Conservation (phyloP, 2,797 vertebrate species). For the Chrosomus eos region DNA sequence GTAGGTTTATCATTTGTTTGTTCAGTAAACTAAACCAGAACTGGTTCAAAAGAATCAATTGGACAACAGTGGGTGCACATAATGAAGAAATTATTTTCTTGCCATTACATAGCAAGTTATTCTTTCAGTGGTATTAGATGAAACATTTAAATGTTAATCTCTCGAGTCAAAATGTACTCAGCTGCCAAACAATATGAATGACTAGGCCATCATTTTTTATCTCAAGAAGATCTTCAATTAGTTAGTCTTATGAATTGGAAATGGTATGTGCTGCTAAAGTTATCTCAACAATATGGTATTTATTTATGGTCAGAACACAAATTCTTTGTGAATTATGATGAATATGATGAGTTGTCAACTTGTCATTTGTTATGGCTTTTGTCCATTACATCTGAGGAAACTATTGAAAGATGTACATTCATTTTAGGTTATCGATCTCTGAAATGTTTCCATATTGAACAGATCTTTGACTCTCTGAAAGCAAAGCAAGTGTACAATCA, state of each 20-base stretch:
- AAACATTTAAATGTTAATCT: slow-evolving; percentile 9
- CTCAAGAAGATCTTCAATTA: slow-evolving; percentile 25
- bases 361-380: background rate
- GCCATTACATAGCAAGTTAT: background rate
- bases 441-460: background rate
- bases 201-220: background rate
- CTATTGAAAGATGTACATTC: background rate
- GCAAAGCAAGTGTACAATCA: slow-evolving; percentile 64
- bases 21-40: background rate
- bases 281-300: background rate
- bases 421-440: background rate
- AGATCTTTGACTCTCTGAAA: slow-evolving; percentile 30
- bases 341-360: background rate
- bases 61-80: background rate
- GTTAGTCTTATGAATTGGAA: slow-evolving; percentile 8
- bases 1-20: background rate
- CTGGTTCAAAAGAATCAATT: background rate
- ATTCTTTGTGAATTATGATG: background rate
- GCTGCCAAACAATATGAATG: background rate
- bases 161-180: slow-evolving; percentile 3
- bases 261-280: slow-evolving; percentile 21
- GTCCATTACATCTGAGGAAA: background rate
- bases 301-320: background rate
- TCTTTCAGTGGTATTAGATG: slow-evolving; percentile 15
- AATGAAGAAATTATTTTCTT: background rate